These are phyloP conservation scores for Xanthia icteritia DNA, from an alignment of 2,888 invertebrate genomes.

Conservation along the genomic window DNA sequence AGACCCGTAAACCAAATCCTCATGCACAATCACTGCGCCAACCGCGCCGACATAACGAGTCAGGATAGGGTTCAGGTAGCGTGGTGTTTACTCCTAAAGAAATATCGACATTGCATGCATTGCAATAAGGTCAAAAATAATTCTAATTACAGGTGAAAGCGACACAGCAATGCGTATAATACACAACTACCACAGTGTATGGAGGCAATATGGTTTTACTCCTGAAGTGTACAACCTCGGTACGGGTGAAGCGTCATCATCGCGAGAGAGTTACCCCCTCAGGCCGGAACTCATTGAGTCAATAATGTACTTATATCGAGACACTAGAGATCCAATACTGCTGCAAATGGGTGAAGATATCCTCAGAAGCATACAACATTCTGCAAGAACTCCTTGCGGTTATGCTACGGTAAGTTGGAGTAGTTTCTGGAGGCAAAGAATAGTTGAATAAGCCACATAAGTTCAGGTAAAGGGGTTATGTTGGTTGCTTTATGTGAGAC, in stretches of 20 bases:
- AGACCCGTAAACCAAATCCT: neutral
- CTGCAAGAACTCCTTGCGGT: slow-evolving; percentile 98
- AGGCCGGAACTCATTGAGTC: slow-evolving; percentile 99
- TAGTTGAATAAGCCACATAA: neutral
- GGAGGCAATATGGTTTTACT: slow-evolving; percentile 99
- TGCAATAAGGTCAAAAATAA: neutral
- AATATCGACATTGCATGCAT: neutral
- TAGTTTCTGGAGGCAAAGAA: neutral
- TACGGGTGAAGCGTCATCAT: slow-evolving; percentile 95
- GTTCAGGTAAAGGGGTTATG: neutral
- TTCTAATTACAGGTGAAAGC: slow-evolving; percentile 93
- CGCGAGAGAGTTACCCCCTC: slow-evolving; percentile 97
- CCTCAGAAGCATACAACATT: slow-evolving; percentile 97
- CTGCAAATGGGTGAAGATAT: slow-evolving; percentile 98
- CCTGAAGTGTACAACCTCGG: slow-evolving; percentile 99
- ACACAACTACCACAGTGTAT: slow-evolving; percentile 98
- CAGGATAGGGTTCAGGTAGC: neutral
- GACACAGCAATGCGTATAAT: slow-evolving; percentile 97
- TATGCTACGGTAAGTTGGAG: slow-evolving; percentile 96
- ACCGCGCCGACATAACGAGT: neutral
- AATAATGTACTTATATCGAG: slow-evolving; percentile 98
- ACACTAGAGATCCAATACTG: slow-evolving; percentile 97
- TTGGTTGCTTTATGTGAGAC: neutral
- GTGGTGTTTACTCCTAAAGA: neutral
- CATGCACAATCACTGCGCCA: too few species aligned